phyloP scores from a whole-genome alignment of 2,797 vertebrate species.

The Acrocephalus scirpaceus region DNA sequence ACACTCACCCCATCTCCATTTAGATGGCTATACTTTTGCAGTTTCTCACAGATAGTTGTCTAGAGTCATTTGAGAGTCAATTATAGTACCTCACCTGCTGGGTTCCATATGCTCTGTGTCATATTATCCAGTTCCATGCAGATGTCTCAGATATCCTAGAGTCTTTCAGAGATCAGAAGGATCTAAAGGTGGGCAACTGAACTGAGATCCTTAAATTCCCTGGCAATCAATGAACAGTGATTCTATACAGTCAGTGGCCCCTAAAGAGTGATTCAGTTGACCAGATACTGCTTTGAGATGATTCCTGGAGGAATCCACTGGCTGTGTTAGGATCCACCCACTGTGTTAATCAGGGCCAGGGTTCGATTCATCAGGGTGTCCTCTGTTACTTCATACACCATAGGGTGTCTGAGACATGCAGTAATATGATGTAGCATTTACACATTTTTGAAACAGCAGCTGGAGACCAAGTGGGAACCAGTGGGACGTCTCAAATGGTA shows the following conservation, averaged over 20 bases:
- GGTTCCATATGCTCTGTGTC: neutral
- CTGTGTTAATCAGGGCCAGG: neutral
- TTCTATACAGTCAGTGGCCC: accelerated
- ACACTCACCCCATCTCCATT: neutral
- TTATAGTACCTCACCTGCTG: neutral
- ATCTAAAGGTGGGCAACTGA: neutral
- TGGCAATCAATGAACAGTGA: neutral
- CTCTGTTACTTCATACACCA: neutral
- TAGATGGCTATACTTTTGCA: neutral
- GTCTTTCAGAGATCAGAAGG: neutral
- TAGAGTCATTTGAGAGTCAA: neutral
- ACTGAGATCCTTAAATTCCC: neutral
- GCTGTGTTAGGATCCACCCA: neutral
- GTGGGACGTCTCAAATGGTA: neutral
- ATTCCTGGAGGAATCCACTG: neutral
- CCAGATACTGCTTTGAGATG: neutral
- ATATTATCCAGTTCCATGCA: neutral
- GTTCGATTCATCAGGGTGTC: neutral
- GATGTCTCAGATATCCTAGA: neutral
- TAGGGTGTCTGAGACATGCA: neutral
- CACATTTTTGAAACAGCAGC: neutral
- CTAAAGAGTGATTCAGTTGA: neutral
- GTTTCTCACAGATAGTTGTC: neutral
- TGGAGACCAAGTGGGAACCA: neutral
- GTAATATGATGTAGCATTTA: neutral